Base-by-base conservation (phyloP, 1,140 invertebrate species). In the Tyrophagus putrescentiae region DNA sequence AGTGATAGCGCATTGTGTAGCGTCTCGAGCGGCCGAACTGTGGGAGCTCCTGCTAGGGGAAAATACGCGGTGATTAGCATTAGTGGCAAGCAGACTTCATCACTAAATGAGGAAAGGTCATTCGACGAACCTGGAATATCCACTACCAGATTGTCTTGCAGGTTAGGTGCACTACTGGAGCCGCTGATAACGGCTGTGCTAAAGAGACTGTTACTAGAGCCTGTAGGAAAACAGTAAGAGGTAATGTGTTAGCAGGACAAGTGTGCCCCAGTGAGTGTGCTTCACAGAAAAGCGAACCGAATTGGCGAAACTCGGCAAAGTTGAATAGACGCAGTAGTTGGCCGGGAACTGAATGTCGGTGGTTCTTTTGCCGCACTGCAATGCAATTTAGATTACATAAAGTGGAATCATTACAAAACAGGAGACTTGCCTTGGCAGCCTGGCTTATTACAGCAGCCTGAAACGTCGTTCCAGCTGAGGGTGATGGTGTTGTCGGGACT, bases 1-100 rank as follows among this genome's bases (percentile, higher is more conserved):
- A 95, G 75, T 28, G 90, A 95, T 61, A 97, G 73, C 29, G 90
- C 87, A 74, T 97, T 96, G 74, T 97, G 92, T 32, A 97, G 74
- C 3, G 93, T 97, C 74, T 97, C 92, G 68, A 97, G 70, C 0
- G 92, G 90, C 48, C 90, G 79, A 64, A 97, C 91, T 0, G 87
- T 83, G 34, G 92, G 92, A 31, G 34, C 18, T 16, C 21, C 52
- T 31, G 52, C 13, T 54, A 34, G 27, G n/a, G 9, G 31, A 28
- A 39, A 39, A 21, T 57, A 32, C 11, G 18, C 13, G 57, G 1
- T 52, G 28, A 1, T 16, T 11, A 1, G n/a, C 25, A 57, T n/a
- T 57, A 9, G 33, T 50, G 29, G 9, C 11, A 50, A 50, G 11
- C 48, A 50, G 11, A 27, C 21, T 39, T 39, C 13, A 21, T 21